Conservation (phyloP, 2,888 invertebrate species). For the Orchesellides sinensis region DNA sequence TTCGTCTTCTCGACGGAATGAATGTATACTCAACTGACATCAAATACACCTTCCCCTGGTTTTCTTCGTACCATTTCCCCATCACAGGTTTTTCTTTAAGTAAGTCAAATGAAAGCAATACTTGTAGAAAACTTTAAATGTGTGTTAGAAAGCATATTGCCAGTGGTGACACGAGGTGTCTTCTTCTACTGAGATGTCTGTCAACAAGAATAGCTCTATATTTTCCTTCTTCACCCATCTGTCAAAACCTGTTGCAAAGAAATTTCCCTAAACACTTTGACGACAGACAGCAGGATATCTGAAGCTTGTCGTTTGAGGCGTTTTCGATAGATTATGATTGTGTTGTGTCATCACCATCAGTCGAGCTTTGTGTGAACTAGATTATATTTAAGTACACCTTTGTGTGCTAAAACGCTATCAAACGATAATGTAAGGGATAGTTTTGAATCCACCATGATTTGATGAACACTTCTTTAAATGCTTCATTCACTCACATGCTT, state of each 20-base stretch:
- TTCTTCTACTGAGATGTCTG: constrained; percentile 54
- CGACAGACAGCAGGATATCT: constrained; percentile 61
- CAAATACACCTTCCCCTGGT: constrained; percentile 2
- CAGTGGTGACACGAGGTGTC: constrained; percentile 56
- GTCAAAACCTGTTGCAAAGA: constrained; percentile 62
- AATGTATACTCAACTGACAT: constrained; percentile 27
- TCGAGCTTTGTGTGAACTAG: constrained; percentile 1
- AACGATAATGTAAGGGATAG: too few species aligned
- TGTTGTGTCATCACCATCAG: constrained; percentile 47
- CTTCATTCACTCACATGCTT: too few species aligned
- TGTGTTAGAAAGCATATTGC: constrained; percentile 8
- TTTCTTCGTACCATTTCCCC: background rate
- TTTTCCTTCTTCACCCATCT: constrained; percentile 42
- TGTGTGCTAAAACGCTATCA: too few species aligned
- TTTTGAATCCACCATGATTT: too few species aligned
- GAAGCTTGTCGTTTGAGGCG: constrained; percentile 42
- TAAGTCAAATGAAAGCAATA: constrained; percentile 22
- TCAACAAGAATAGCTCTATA: constrained; percentile 50
- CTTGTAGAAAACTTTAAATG: background rate
- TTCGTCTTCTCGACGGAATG: constrained; percentile 28
- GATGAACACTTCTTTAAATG: too few species aligned
- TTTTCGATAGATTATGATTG: constrained; percentile 53
- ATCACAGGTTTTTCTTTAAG: constrained; percentile 1
- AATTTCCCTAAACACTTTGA: constrained; percentile 63
- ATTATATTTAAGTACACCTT: background rate